Evolutionary conservation across 2,888 invertebrate species (phyloP).

Genomic region (Drosophila neotestacea): DNA sequence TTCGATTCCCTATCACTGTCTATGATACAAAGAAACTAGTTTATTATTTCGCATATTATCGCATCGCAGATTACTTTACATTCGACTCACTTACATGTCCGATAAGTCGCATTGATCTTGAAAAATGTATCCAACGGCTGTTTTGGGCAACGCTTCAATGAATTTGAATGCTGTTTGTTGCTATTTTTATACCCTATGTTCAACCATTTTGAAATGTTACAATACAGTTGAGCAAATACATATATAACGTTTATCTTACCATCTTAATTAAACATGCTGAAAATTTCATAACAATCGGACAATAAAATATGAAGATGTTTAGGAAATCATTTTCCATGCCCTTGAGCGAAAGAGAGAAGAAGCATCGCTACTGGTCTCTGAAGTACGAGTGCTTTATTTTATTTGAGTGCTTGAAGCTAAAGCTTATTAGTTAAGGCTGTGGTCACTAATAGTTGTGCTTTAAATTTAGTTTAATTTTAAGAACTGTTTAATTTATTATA

Average conservation of each 20-base stretch:
- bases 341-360: neutral
- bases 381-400: no score
- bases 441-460: neutral
- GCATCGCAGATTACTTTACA: slow-evolving; percentile 4
- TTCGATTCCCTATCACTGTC: neutral
- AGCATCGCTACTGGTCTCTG: neutral
- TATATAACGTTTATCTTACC: neutral
- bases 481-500: no score
- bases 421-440: no score
- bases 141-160: slow-evolving; percentile 59
- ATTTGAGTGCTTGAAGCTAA: no score
- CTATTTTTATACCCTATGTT: slow-evolving; percentile 6
- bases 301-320: neutral
- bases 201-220: neutral
- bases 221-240: neutral
- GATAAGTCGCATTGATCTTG: slow-evolving; percentile 57
- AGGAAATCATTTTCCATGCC: slow-evolving; percentile 14
- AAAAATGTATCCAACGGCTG: slow-evolving; percentile 62
- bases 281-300: neutral
- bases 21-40: slow-evolving; percentile 7
- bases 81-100: slow-evolving; percentile 2
- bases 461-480: no score
- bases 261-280: neutral
- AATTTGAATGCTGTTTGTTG: slow-evolving; percentile 15
- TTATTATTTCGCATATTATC: slow-evolving; percentile 7